A percentile compares a stretch with the other conserved stretches of the same genome.
These are phyloP conservation scores for Alca torda DNA, from an alignment of 2,797 vertebrate genomes.

Conservation along the genomic window DNA sequence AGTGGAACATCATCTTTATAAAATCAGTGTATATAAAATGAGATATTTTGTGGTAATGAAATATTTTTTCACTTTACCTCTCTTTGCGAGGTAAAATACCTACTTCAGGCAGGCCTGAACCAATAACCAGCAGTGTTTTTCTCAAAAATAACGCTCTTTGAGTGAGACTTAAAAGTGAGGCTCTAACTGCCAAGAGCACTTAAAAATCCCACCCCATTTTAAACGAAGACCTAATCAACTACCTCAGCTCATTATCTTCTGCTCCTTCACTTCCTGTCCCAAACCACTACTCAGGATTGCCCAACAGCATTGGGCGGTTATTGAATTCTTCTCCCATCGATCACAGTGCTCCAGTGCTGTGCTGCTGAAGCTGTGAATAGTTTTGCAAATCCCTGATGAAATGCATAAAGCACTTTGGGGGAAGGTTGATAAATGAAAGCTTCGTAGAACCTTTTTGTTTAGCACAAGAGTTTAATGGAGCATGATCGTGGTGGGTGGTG, in stretches of 20 bases:
- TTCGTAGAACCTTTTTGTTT: conserved; percentile 41
- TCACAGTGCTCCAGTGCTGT: neutral
- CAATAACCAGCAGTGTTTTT: neutral
- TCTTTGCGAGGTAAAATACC: neutral
- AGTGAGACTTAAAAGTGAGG: neutral
- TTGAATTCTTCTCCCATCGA: conserved; percentile 37
- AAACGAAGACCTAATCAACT: neutral
- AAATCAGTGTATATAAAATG: neutral
- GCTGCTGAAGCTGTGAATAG: conserved; percentile 19
- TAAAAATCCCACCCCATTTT: neutral
- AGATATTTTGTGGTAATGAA: neutral
- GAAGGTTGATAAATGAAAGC: conserved; percentile 61
- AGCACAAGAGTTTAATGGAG: conserved; percentile 58
- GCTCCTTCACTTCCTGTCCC: neutral
- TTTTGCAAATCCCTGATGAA: conserved; percentile 58
- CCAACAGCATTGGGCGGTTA: neutral
- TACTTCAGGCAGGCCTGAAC: neutral
- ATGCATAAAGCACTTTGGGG: conserved; percentile 39
- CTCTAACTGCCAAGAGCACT: neutral
- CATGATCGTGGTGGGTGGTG: conserved; percentile 44
- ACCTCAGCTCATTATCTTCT: neutral
- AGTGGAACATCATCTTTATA: neutral
- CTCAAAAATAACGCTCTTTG: neutral
- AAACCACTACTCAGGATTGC: neutral
- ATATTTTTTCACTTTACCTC: neutral